Percentiles rank a stretch among this genome's conserved stretches.
These are phyloP conservation scores for Trichogramma evanescens DNA, from an alignment of 2,888 invertebrate species.

Conservation along the genomic window DNA sequence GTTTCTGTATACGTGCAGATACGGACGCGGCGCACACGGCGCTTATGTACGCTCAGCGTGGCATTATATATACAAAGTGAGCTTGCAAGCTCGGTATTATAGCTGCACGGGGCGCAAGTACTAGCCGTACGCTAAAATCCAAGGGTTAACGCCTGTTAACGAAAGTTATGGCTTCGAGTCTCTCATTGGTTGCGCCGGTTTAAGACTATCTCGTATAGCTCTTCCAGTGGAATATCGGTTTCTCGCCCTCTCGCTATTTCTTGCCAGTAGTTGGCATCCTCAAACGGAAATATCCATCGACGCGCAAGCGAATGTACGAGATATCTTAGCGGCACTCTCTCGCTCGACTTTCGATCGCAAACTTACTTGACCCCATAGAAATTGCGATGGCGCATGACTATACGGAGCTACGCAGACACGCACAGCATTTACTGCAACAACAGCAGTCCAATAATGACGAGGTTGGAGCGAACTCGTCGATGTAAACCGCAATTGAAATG, in stretches of 20 bases:
- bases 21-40: too few species aligned
- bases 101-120: too few species aligned
- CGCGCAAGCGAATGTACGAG: slow-evolving; percentile 24
- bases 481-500: slow-evolving; percentile 26
- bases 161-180: slow-evolving; percentile 25
- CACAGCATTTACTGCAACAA: too few species aligned
- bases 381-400: too few species aligned
- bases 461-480: slow-evolving; percentile 16
- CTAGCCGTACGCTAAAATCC: too few species aligned
- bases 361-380: too few species aligned
- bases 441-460: slow-evolving; percentile 27
- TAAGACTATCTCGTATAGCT: slow-evolving; percentile 18
- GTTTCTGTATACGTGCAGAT: too few species aligned
- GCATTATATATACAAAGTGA: neutral
- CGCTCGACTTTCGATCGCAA: neutral
- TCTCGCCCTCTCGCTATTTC: too few species aligned
- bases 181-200: slow-evolving; percentile 19
- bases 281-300: slow-evolving; percentile 27
- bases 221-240: too few species aligned
- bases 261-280: slow-evolving; percentile 10
- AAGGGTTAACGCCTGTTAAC: slow-evolving; percentile 4
- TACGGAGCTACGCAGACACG: too few species aligned
- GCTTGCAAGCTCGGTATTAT: neutral
- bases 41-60: too few species aligned
- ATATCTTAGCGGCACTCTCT: slow-evolving; percentile 12